Evolutionary conservation across 2,113 vertebrate genomes (phyloP).

Genomic region (Garra rufa): DNA sequence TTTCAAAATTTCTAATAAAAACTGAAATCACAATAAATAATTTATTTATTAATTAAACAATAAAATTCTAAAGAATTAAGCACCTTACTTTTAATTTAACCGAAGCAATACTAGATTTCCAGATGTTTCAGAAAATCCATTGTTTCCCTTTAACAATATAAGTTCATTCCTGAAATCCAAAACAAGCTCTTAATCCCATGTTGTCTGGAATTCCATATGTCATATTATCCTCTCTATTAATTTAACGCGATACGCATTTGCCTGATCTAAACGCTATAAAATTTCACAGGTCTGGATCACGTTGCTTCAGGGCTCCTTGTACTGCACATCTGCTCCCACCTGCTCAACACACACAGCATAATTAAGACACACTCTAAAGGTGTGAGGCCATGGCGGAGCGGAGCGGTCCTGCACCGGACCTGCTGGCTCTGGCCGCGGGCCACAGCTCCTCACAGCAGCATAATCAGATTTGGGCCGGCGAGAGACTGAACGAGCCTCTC

Average conservation of each 20-base stretch:
- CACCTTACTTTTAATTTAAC: background rate
- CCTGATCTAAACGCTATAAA: constrained; percentile 33
- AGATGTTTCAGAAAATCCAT: background rate
- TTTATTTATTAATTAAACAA: background rate
- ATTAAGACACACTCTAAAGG: background rate
- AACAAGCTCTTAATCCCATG: constrained; percentile 14
- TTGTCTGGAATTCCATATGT: constrained; percentile 22
- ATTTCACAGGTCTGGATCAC: constrained; percentile 23
- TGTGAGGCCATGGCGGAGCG: background rate
- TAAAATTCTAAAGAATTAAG: background rate
- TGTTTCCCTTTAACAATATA: background rate
- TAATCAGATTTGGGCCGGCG: constrained; percentile 47
- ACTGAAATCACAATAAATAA: background rate
- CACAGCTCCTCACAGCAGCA: background rate
- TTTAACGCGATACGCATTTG: constrained; percentile 26
- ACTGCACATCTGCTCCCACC: constrained; percentile 16
- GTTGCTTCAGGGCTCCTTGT: constrained; percentile 6
- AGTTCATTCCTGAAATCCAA: background rate
- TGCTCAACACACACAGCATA: background rate
- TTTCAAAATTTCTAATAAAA: too few relatives aligned
- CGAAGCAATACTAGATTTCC: background rate
- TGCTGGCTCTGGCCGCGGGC: constrained; percentile 2
- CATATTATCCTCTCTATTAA: constrained; percentile 29
- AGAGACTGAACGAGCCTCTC: constrained; percentile 35
- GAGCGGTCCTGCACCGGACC: background rate